A percentile compares a stretch with the other conserved stretches of the same genome.
These are phyloP conservation scores for Grallaria varia DNA, from an alignment of 2,113 vertebrate species.

Conservation along the genomic window DNA sequence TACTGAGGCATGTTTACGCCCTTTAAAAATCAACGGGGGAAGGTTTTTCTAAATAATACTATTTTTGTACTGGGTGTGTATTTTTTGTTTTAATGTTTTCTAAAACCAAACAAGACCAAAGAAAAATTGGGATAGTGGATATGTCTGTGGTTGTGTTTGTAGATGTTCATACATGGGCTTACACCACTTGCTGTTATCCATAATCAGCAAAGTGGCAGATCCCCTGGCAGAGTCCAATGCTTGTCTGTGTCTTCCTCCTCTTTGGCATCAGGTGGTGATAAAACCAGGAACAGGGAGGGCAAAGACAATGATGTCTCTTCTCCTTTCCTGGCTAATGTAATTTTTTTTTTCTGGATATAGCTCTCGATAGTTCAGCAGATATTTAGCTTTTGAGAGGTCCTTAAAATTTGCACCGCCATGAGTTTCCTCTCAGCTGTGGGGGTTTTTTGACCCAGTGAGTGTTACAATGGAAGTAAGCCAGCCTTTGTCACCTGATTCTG, in stretches of 20 bases:
- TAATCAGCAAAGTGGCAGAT: not conserved
- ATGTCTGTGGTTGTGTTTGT: not conserved
- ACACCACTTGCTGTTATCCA: not conserved
- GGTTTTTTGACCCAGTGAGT: not conserved
- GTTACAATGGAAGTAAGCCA: not conserved
- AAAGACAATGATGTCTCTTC: not conserved
- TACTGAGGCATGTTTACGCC: not conserved
- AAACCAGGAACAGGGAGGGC: not conserved
- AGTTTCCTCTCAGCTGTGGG: not conserved
- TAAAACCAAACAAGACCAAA: not conserved
- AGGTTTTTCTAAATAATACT: not conserved
- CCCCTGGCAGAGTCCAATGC: not conserved
- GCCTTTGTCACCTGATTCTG: not conserved
- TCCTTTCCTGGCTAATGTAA: not conserved
- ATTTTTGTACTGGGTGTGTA: fast-evolving
- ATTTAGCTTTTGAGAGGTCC: not conserved
- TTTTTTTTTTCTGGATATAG: not conserved
- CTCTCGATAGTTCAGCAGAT: not conserved
- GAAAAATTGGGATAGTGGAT: not conserved
- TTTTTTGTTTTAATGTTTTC: not conserved
- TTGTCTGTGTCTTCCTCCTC: not conserved
- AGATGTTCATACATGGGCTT: not conserved
- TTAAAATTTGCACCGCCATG: not conserved
- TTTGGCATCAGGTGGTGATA: not conserved
- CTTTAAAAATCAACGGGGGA: not conserved